Evolutionary conservation across 1,140 invertebrate genomes (phyloP), one percentile per base, ranked within the genome.

Genomic region (Danaus melanippus): DNA sequence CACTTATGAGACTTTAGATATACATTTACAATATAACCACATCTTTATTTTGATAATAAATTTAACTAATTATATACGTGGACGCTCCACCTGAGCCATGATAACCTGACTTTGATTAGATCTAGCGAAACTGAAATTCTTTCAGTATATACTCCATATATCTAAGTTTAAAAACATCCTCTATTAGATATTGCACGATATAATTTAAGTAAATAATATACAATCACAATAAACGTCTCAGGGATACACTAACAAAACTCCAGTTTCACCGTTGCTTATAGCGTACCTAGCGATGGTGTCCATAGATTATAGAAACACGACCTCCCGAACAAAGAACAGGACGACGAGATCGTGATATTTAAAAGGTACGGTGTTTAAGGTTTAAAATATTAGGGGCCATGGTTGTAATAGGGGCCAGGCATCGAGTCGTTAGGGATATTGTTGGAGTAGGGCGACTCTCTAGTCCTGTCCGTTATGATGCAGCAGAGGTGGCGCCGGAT

Each of bases 391-490:
- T 32, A 32, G 21, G 21, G 21, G 21, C 21, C 21, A 32, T 1
- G 21, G 3, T 15, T 15, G 15, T 8, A 32, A 7, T 32, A 32
- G 21, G 21, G 21, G 21, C 4, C 5, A 32, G 21, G 21, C 5
- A 8, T 5, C 21, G 21, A 32, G 2, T 32, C 21, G 21, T 32
- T 32, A 32, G 21, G 21, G 21, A 32, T 32, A 32, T 32, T 32
- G 21, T 32, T 32, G 21, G 21, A 32, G 41, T 46, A 59, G 50
- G 46, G 44, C 12, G 55, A 42, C 57, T 52, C 57, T 52, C 64
- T 86, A 92, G 84, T 92, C 90, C 75, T 92, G 91, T 56, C 91
- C 91, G 75, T 92, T 92, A 65, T 91, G 90, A 68, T 91, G 91
- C 10, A 90, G 83, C 15, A 91, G 84, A 53, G 89, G 61, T 89